Percentiles rank a stretch among this genome's conserved stretches.
Conservation (phyloP, 2,113 vertebrate genomes). For the Sceloporus tristichus region DNA sequence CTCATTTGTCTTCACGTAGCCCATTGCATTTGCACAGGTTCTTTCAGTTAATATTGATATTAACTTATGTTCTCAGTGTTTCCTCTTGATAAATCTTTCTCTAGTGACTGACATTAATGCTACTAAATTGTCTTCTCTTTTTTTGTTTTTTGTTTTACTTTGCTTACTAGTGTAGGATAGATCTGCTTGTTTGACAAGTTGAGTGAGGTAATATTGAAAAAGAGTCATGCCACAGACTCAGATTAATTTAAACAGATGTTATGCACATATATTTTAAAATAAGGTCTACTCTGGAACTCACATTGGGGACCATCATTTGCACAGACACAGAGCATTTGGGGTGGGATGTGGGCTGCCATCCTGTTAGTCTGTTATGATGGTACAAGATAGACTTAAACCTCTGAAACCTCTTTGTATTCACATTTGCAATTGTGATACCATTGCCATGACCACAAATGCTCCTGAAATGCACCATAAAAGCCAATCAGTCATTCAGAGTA, state of each 20-base stretch:
- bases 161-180: not conserved
- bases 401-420: no score
- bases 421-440: no score
- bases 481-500: no score
- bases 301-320: not conserved
- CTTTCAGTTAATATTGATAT: conserved; percentile 47
- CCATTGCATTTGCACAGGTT: conserved; percentile 46
- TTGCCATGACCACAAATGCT: no score
- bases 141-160: conserved; percentile 6
- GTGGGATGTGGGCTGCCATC: no score
- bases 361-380: no score
- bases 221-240: not conserved
- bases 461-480: no score
- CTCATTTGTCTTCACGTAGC: not conserved
- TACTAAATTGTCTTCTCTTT: conserved; percentile 15
- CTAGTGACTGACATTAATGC: conserved; percentile 9
- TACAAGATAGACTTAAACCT: no score
- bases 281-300: not conserved
- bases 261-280: not conserved
- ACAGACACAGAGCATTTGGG: not conserved
- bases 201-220: not conserved
- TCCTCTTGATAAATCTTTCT: conserved; percentile 40
- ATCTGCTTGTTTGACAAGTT: conserved; percentile 16
- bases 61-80: conserved; percentile 38
- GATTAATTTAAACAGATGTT: not conserved